Evolutionary conservation across 2,797 vertebrate species (phyloP).

Genomic region (Ctenosaura bakeri): DNA sequence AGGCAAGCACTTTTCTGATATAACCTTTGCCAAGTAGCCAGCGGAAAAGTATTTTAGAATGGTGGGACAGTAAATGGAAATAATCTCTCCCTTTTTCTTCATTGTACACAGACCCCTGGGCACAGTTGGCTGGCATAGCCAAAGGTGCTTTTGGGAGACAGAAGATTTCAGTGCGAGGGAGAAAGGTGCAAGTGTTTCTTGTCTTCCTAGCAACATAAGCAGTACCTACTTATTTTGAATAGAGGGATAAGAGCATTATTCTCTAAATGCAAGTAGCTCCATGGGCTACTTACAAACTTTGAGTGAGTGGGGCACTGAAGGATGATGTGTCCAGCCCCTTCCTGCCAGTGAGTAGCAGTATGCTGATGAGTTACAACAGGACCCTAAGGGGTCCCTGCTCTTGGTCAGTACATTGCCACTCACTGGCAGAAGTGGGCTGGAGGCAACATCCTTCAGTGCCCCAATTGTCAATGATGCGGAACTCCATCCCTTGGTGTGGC

Average conservation of each 20-base stretch:
- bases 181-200: not conserved
- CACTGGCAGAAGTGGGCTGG: too few relatives aligned
- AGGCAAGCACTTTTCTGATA: not conserved
- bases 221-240: not conserved
- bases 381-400: accelerated
- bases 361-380: too few relatives aligned
- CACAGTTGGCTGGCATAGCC: not conserved
- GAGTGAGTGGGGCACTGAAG: too few relatives aligned
- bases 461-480: too few relatives aligned
- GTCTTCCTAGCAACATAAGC: not conserved
- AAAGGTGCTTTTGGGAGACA: not conserved
- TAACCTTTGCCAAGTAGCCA: not conserved
- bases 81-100: not conserved
- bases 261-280: not conserved
- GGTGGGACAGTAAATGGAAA: not conserved
- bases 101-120: not conserved
- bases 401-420: too few relatives aligned
- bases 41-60: not conserved
- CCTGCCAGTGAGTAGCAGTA: too few relatives aligned
- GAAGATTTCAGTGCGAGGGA: not conserved
- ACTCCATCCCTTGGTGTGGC: too few relatives aligned
- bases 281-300: not conserved
- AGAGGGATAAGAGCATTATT: not conserved
- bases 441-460: too few relatives aligned
- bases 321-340: too few relatives aligned